phyloP scores from a whole-genome alignment of 2,888 invertebrate genomes.

The Diarsia rubi region DNA sequence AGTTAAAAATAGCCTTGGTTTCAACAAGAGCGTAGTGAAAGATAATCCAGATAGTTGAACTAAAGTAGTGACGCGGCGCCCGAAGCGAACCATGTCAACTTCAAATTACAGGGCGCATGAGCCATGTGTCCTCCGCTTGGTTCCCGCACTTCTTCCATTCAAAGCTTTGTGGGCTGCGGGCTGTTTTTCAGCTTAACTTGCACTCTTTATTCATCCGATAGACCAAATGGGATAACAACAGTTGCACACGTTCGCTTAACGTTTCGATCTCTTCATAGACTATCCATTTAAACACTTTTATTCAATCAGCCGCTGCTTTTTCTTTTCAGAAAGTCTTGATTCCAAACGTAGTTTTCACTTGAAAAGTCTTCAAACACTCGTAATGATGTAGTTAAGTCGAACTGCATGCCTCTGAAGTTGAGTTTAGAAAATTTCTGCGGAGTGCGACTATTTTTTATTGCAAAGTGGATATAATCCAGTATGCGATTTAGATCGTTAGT shows the following conservation, averaged over 20 bases:
- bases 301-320: constrained; percentile 60
- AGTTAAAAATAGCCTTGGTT: constrained; percentile 51
- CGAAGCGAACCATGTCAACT: constrained; percentile 75
- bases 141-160: constrained; percentile 74
- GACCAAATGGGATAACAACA: constrained; percentile 76
- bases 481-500: constrained; percentile 25
- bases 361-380: constrained; percentile 60
- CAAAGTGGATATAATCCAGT: constrained; percentile 52
- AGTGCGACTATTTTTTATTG: constrained; percentile 56
- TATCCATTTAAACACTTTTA: constrained; percentile 51
- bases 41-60: constrained; percentile 46
- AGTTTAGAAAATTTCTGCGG: constrained; percentile 54
- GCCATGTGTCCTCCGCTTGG: constrained; percentile 71
- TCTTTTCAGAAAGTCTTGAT: constrained; percentile 51
- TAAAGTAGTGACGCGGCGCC: constrained; percentile 44
- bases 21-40: constrained; percentile 48
- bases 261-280: constrained; percentile 51
- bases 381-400: constrained; percentile 62
- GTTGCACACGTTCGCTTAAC: constrained; percentile 59
- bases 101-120: constrained; percentile 82
- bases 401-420: constrained; percentile 52
- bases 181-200: constrained; percentile 80
- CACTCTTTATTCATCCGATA: constrained; percentile 77
- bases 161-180: constrained; percentile 81
- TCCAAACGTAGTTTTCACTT: constrained; percentile 51